Base-by-base conservation (phyloP, 2,113 vertebrate genomes). In the Danionella cerebrum region DNA sequence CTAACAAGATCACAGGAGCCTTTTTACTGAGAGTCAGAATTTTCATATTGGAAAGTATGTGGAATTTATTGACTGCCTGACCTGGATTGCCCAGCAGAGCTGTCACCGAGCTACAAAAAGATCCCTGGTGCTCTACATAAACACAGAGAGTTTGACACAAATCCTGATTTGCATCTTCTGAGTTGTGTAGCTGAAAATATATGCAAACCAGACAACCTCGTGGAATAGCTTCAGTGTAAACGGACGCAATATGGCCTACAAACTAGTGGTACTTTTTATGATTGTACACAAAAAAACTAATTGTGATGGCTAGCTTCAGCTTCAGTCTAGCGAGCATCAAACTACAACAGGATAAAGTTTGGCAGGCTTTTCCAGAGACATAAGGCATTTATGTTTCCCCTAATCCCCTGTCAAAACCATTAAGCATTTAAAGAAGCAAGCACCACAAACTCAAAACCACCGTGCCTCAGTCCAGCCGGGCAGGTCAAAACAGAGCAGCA, bases 391-490 rank as follows among this genome's bases (percentile, higher is more conserved):
- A 82, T 82, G 79, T 84, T 83, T 77, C 79, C 75, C 76, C 82
- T 85, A 85, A 85, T 85, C 80, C 78, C 78, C 78, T 82, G 81
- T 86, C 82, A 84, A 77, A 80, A 87, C 79, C 84, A 88, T 86
- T 83, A 81, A 77, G 72, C 79, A 83, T 74, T 76, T 77, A 84
- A 78, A 86, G 36, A 63, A 57, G 47, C 83, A 85, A 84, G 79
- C 78, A 70, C 76, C 74, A 75, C 81, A 80, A 77, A 84, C 80
- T 77, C 79, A 84, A 76, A 80, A 80, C 82, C 81, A 81, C 72
- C 78, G 65, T 65, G 80, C 74, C 78, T 82, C 78, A 78, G 73
- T 80, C 77, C 70, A 81, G 73, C 81, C 78, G 86, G 81, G 82
- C 77, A 81, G 84, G 82, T 87, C 88, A 87, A 85, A 41, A 63